phyloP scores from a whole-genome alignment of 2,888 invertebrate genomes.

The Drosophila limbata region DNA sequence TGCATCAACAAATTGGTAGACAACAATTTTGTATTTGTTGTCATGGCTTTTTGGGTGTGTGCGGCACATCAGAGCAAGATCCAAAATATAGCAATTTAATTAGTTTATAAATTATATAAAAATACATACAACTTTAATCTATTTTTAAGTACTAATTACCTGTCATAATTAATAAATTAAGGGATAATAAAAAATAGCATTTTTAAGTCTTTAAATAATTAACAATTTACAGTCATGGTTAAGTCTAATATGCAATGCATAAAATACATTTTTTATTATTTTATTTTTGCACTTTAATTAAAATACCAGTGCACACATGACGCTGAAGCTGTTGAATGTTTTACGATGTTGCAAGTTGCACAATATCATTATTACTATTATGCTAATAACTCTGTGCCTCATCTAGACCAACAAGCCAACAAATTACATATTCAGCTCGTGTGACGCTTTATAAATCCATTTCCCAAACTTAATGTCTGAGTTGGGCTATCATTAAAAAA shows the following conservation, averaged over 20 bases:
- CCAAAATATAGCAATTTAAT: not conserved
- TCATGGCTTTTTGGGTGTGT: not conserved
- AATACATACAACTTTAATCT: too few relatives aligned
- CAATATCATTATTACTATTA: constrained; percentile 36
- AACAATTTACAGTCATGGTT: not conserved
- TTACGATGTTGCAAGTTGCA: constrained; percentile 5
- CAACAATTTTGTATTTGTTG: not conserved
- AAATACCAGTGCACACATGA: too few relatives aligned
- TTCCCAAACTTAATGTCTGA: constrained; percentile 43
- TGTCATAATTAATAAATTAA: not conserved
- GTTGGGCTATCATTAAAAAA: constrained; percentile 19
- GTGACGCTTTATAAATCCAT: constrained; percentile 50
- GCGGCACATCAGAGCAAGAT: constrained; percentile 14
- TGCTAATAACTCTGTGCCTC: constrained; percentile 30
- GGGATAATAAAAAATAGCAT: not conserved
- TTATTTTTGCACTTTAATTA: constrained; percentile 9
- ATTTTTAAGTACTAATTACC: not conserved
- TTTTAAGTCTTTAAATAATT: not conserved
- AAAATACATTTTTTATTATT: not conserved
- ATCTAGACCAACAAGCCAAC: too few relatives aligned
- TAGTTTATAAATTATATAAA: not conserved
- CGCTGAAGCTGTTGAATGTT: not conserved
- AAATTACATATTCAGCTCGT: constrained; percentile 43
- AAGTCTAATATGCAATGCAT: constrained; percentile 1
- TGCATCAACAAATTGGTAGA: constrained; percentile 40